phyloP scores from a whole-genome alignment of 2,888 invertebrate species.

The Junonia oenone region DNA sequence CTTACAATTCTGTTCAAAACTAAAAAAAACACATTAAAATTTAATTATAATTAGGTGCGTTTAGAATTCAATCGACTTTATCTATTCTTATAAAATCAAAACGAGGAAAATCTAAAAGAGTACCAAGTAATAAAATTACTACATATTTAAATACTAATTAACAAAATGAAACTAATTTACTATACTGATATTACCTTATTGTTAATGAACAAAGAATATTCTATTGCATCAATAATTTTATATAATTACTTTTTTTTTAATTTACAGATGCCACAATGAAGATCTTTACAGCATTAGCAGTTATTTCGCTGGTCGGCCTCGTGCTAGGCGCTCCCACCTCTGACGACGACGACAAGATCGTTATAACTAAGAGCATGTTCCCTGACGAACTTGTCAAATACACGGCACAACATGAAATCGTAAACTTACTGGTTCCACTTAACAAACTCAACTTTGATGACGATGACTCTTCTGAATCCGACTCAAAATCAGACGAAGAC shows the following conservation, averaged over 20 bases:
- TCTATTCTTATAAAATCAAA: too few species aligned
- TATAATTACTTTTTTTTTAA: neutral
- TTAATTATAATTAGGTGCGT: too few species aligned
- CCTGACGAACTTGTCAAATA: constrained; percentile 16
- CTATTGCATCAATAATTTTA: too few species aligned
- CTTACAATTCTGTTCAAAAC: too few species aligned
- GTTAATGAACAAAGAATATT: too few species aligned
- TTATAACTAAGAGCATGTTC: constrained; percentile 24
- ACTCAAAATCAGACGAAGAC: constrained; percentile 16
- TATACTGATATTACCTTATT: too few species aligned
- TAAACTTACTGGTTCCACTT: constrained; percentile 31
- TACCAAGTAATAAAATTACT: too few species aligned
- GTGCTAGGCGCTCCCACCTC: constrained; percentile 28
- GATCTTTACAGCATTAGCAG: constrained; percentile 21
- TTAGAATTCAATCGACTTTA: too few species aligned
- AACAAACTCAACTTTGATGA: constrained; percentile 32
- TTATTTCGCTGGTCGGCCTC: constrained; percentile 30
- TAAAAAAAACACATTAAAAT: too few species aligned
- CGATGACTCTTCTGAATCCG: constrained; percentile 9
- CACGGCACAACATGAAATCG: constrained; percentile 31
- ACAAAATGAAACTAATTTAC: too few species aligned
- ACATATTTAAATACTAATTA: too few species aligned
- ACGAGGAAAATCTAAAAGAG: too few species aligned
- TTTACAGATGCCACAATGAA: constrained; percentile 27
- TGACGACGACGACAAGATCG: constrained; percentile 19